Percentiles rank a stretch among this genome's conserved stretches.
Evolutionary conservation across 2,888 invertebrate species (phyloP).

Genomic region (Heliconius ethilla): DNA sequence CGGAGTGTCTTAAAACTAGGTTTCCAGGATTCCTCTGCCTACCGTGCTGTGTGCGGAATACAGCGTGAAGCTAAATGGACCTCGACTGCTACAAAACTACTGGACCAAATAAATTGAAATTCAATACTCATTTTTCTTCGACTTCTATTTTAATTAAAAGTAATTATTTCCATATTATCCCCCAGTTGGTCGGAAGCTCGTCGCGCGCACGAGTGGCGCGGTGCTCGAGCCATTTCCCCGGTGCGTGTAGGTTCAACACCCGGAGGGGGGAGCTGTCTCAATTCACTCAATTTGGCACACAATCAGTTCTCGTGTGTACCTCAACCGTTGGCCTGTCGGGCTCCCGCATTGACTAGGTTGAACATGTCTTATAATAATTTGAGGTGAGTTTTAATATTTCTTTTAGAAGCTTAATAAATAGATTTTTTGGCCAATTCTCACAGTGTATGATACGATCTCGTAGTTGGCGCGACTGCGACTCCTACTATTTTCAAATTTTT

Average conservation of each 20-base stretch:
- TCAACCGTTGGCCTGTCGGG: conserved; percentile 93
- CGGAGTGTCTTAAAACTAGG: too few relatives aligned
- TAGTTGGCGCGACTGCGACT: too few relatives aligned
- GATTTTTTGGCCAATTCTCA: too few relatives aligned
- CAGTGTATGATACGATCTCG: too few relatives aligned
- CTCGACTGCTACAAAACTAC: too few relatives aligned
- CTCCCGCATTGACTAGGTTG: conserved; percentile 91
- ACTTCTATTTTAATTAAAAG: not conserved
- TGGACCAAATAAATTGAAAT: too few relatives aligned
- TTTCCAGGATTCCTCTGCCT: too few relatives aligned
- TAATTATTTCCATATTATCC: not conserved
- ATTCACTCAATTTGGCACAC: conserved; percentile 92
- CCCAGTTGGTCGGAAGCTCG: conserved; percentile 82
- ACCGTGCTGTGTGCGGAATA: too few relatives aligned
- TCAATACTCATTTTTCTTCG: too few relatives aligned
- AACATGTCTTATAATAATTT: conserved; percentile 95
- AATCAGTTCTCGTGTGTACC: conserved; percentile 95
- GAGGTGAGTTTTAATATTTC: conserved; percentile 46
- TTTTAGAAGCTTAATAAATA: too few relatives aligned
- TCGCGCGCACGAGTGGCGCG: conserved; percentile 62
- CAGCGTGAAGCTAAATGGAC: too few relatives aligned
- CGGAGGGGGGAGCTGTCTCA: conserved; percentile 84
- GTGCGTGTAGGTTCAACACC: conserved; percentile 82
- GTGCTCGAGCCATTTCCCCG: conserved; percentile 53
- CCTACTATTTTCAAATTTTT: too few relatives aligned